phyloP scores from a whole-genome alignment of 2,888 invertebrate species.

The Synanthedon vespiformis region DNA sequence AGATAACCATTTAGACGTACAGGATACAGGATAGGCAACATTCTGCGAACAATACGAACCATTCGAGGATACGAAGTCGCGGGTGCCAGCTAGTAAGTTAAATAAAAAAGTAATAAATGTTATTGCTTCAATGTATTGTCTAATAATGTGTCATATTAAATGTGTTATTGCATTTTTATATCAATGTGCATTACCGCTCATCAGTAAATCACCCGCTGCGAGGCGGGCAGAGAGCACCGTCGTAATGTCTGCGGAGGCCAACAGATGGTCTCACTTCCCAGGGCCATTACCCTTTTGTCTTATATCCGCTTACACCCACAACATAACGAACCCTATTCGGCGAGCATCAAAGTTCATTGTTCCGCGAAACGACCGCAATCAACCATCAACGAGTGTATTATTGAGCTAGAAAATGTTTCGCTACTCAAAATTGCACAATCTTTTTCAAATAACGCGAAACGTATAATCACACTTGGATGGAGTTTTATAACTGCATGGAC shows the following conservation, averaged over 20 bases:
- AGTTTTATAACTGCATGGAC: too few species aligned
- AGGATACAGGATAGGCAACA: too few species aligned
- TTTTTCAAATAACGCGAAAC: background rate
- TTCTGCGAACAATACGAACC: too few species aligned
- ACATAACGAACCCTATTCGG: slow-evolving; percentile 19
- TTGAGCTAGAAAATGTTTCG: slow-evolving; percentile 48
- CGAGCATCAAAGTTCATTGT: slow-evolving; percentile 16
- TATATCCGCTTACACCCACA: slow-evolving; percentile 20
- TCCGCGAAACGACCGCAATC: slow-evolving; percentile 19
- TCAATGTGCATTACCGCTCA: slow-evolving; percentile 3
- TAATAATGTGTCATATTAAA: background rate
- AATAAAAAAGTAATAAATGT: too few species aligned
- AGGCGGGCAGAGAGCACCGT: slow-evolving; percentile 32
- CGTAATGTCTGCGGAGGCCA: slow-evolving; percentile 53
- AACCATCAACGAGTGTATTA: slow-evolving; percentile 36
- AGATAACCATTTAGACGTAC: too few species aligned
- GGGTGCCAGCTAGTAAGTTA: too few species aligned
- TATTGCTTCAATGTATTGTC: background rate
- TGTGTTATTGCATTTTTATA: background rate
- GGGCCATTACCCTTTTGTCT: slow-evolving; percentile 56
- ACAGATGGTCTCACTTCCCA: slow-evolving; percentile 52
- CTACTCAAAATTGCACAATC: slow-evolving; percentile 40
- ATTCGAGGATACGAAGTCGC: too few species aligned
- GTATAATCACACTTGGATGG: background rate
- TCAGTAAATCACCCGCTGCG: slow-evolving; percentile 28